Percentiles rank a stretch among this genome's conserved stretches.
These are phyloP conservation scores for Meandrusa payeni DNA, from an alignment of 2,888 invertebrate species.

Conservation along the genomic window DNA sequence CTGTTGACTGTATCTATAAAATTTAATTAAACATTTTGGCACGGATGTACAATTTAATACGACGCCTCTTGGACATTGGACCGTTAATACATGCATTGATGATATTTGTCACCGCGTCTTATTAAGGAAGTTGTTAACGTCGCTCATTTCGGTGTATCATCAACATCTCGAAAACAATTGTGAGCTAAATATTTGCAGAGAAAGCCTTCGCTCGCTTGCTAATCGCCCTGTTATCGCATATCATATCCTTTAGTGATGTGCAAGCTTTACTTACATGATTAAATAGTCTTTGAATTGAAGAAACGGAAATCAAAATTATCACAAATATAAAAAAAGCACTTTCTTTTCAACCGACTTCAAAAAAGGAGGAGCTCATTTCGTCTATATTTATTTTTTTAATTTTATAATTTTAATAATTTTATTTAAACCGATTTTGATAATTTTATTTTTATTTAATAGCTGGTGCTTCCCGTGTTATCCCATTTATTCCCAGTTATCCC, in stretches of 20 bases:
- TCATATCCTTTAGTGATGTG: constrained; percentile 9
- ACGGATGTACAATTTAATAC: background rate
- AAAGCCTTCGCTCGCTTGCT: constrained; percentile 11
- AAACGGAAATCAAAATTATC: no score
- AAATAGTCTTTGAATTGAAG: background rate
- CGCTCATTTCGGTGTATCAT: constrained; percentile 8
- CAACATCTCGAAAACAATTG: constrained; percentile 14
- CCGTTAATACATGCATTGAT: constrained; percentile 7
- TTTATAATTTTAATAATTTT: no score
- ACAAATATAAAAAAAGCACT: no score
- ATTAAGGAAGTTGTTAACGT: constrained; percentile 22
- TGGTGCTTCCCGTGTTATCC: no score
- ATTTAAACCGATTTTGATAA: no score
- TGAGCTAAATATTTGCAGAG: constrained; percentile 19
- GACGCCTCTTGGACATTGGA: background rate
- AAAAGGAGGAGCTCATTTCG: no score
- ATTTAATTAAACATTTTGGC: background rate
- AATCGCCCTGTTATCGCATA: constrained; percentile 14
- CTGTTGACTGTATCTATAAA: background rate
- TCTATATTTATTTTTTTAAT: no score
- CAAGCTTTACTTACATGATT: background rate
- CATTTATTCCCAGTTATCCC: no score
- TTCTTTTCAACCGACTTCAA: no score
- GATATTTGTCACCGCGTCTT: constrained; percentile 7
- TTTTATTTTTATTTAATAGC: background rate